Evolutionary conservation across 1,140 invertebrate genomes (phyloP), one percentile per base, ranked within the genome.

Genomic region (Leptinotarsa lineolata): DNA sequence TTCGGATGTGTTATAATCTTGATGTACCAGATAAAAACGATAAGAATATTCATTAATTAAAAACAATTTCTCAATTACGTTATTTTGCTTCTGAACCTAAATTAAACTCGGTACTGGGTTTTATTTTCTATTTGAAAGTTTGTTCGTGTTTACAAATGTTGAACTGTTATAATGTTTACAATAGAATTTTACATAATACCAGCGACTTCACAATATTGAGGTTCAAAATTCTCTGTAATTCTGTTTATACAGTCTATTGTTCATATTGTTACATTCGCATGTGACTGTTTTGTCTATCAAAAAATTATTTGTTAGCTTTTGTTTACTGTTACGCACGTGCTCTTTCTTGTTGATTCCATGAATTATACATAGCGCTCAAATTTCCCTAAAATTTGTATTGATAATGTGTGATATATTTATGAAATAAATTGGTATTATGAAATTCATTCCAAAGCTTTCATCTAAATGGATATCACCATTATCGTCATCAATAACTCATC

Each of bases 151-250:
- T 15, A 15, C 48, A 3, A 54, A 15, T 54, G 48, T 54, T 54
- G n/a, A 54, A 54, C 6, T 16, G 5, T n/a, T 54, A 16, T 18
- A 54, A 18, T 16, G 48, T 54, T 5, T 16, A 54, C n/a, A 54
- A 54, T 54, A 54, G 48, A 16, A 54, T 54, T 54, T 54, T 54
- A 54, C 48, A 54, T 54, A 54, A 54, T 54, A 54, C 48, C 16
- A 54, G 4, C 15, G 2, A 11, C 30, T 54, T 18, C 48, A 54
- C 48, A 54, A n/a, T 6, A 54, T n/a, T 15, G 15, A 54, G 15
- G 48, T 54, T 54, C n/a, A 15, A 54, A n/a, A 15, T 54, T 54
- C 48, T 54, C 48, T 54, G 48, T 54, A 54, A 54, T 54, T 54
- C n/a, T 6, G 15, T 54, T 54, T 54, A 5, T n/a, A 54, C 6